phyloP scores from a whole-genome alignment of 2,797 vertebrate species.

The Dryobates pubescens region DNA sequence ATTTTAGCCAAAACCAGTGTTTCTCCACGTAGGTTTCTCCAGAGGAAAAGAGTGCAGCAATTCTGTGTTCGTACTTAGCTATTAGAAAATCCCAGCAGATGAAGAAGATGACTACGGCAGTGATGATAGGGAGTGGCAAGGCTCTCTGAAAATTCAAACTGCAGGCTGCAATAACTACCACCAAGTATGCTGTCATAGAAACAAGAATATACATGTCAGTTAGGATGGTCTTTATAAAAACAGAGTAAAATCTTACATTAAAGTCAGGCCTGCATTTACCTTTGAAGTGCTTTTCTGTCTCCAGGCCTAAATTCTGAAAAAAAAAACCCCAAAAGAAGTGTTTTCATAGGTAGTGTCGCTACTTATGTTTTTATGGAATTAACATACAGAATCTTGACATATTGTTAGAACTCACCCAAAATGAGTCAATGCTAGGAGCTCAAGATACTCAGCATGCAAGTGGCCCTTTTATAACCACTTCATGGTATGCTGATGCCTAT shows the following conservation, averaged over 20 bases:
- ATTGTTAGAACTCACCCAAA: neutral
- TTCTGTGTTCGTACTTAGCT: constrained; percentile 76
- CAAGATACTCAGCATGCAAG: neutral
- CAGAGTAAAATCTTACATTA: neutral
- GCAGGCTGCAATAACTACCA: constrained; percentile 82
- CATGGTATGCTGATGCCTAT: neutral
- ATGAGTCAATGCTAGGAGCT: neutral
- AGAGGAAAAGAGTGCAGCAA: constrained; percentile 72
- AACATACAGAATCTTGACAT: neutral
- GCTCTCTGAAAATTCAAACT: constrained; percentile 84
- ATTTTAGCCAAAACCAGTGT: constrained; percentile 84
- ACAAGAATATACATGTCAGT: neutral
- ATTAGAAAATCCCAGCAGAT: constrained; percentile 85
- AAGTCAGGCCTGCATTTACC: neutral
- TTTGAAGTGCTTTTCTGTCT: neutral
- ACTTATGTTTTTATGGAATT: neutral
- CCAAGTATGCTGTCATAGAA: constrained; percentile 78
- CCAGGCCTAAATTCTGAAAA: neutral
- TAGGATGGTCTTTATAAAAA: neutral
- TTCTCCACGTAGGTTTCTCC: constrained; percentile 63
- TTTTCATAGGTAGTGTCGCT: neutral
- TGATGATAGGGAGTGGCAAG: constrained; percentile 82
- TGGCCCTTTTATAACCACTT: neutral
- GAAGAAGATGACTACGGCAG: constrained; percentile 80
- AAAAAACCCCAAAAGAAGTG: neutral